These are phyloP conservation scores for Hydroisotoma schaefferi DNA, from an alignment of 2,888 invertebrate species.

Conservation along the genomic window DNA sequence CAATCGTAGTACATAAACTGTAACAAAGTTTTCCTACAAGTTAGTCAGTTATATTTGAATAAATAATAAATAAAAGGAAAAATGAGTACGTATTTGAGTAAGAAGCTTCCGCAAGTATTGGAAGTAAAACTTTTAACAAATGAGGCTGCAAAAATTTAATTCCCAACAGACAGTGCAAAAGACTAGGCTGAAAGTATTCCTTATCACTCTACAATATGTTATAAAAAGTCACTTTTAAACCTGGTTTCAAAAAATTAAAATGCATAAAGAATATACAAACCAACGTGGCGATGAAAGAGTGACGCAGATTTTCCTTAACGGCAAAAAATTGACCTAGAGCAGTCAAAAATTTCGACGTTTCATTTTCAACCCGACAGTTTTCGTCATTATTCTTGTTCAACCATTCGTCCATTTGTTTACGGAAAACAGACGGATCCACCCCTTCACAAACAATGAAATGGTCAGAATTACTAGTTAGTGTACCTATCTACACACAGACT, in stretches of 20 bases:
- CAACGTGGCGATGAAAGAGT: constrained; percentile 27
- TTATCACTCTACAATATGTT: constrained; percentile 17
- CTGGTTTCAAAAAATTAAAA: neutral
- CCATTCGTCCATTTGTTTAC: constrained; percentile 35
- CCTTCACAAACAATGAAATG: constrained; percentile 14
- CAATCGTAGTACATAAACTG: neutral
- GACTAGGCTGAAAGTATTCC: constrained; percentile 29
- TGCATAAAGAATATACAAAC: constrained; percentile 12
- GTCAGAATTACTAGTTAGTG: constrained; percentile 3
- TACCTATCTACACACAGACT: no score
- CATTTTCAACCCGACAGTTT: constrained; percentile 16
- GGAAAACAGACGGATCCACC: constrained; percentile 23
- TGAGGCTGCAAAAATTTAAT: constrained; percentile 22
- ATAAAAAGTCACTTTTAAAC: neutral
- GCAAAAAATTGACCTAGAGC: constrained; percentile 23
- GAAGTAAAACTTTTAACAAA: constrained; percentile 24
- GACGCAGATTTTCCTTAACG: constrained; percentile 18
- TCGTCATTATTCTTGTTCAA: constrained; percentile 15
- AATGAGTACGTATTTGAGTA: constrained; percentile 19
- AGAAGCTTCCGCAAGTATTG: constrained; percentile 19
- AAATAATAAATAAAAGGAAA: neutral
- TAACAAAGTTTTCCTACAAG: neutral
- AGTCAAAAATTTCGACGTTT: constrained; percentile 22
- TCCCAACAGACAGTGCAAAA: constrained; percentile 29
- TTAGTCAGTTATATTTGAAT: neutral